A percentile compares a stretch with the other conserved stretches of the same genome.
phyloP scores from a whole-genome alignment of 1,140 invertebrate species.

The Caenorhabditis briggsae region DNA sequence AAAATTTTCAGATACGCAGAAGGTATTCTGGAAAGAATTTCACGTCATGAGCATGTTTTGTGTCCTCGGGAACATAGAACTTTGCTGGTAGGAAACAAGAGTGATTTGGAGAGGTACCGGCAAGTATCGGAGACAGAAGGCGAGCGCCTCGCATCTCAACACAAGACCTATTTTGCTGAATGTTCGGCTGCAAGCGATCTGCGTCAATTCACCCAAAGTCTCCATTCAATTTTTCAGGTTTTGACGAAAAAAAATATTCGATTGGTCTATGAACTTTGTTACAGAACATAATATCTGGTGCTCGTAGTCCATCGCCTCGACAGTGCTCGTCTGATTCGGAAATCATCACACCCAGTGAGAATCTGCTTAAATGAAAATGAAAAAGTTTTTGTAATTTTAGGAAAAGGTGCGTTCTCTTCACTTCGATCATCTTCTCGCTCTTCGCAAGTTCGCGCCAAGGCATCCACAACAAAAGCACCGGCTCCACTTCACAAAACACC shows the following conservation, averaged over 20 bases:
- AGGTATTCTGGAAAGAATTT: conserved; percentile 78
- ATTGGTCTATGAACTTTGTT: not conserved
- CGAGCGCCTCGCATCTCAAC: conserved; percentile 59
- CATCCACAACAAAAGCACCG: conserved; percentile 58
- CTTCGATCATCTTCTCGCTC: conserved; percentile 58
- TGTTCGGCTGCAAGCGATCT: conserved; percentile 61
- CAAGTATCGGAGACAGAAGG: conserved; percentile 66
- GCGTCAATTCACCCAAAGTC: conserved; percentile 55
- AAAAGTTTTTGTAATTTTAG: conserved; percentile 27
- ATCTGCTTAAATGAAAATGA: not conserved
- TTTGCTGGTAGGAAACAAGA: conserved; percentile 80
- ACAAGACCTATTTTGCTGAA: conserved; percentile 63
- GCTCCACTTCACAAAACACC: conserved; percentile 63
- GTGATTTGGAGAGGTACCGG: conserved; percentile 79
- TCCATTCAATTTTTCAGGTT: conserved; percentile 60
- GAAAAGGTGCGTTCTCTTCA: conserved; percentile 61
- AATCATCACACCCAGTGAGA: conserved; percentile 58
- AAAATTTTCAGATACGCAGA: conserved; percentile 70
- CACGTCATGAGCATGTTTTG: conserved; percentile 75
- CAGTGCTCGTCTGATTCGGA: conserved; percentile 65
- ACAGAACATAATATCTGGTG: conserved; percentile 59
- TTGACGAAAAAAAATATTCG: not conserved
- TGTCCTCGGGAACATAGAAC: conserved; percentile 77
- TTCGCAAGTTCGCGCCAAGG: conserved; percentile 58
- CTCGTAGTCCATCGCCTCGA: conserved; percentile 62